Evolutionary conservation across 92 coral and sea anemone species (phyloP), one percentile per base, ranked within the genome.

Genomic region (Porites divaricata): DNA sequence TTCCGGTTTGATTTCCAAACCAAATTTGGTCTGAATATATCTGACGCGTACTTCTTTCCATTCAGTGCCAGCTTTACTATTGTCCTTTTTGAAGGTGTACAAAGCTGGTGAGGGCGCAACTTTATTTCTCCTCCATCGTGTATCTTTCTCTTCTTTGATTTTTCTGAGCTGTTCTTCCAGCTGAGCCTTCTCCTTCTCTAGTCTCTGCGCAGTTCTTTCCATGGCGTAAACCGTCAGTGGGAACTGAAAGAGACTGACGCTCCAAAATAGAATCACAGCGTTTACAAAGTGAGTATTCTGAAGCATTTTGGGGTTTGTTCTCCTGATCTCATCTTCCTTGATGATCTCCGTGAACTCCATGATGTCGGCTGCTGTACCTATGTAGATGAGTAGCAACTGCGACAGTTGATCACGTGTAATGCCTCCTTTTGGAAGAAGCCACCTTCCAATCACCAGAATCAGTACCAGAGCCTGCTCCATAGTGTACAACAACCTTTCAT

Each of bases 391-490:
- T 70, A 95, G 84, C 67, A 95, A 87, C 73, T 95, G 97, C 69
- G 98, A 95, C 56, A 95, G 63, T 75, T 95, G 98, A 72, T 95
- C 98, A 64, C 98, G 98, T 85, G 98, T 85, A 67, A 95, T 94
- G 16, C 86, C 91, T 19, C 98, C 98, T 75, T 95, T 95, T 11
- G 98, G 98, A 14, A 95, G 88, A 57, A 95, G 90, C 98, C 98
- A 95, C 21, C 98, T 95, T 20, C 98, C 98, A 74, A 95, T 93
- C 67, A 95, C 98, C 64, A 95, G 86, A 76, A 95, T 93, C n/a
- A 95, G 91, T 48, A 95, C 98, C 58, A 95, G 86, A n/a, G 98
- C 95, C 74, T 95, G 98, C 64, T 95, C 98, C 86, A 94, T 79
- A 2, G 95, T 92, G 89, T 95, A 95, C 28, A 95, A 76, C 68